Conservation (phyloP, 2,888 invertebrate genomes). For the Andricus curvator region DNA sequence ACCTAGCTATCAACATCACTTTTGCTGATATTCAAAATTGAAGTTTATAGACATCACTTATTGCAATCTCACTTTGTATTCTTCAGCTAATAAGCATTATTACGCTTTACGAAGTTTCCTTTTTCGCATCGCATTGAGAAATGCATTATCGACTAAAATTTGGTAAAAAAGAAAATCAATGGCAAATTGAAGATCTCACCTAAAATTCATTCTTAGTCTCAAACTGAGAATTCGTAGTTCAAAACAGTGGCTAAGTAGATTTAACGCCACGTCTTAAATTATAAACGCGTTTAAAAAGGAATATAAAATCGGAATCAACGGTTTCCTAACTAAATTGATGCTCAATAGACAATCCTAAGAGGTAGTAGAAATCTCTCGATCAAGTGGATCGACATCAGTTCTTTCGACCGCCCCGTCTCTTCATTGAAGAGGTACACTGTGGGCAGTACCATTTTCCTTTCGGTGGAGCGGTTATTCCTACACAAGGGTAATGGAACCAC, state of each 20-base stretch:
- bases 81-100: background rate
- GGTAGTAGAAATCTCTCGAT: constrained; percentile 68
- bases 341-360: constrained; percentile 72
- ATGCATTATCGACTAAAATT: constrained; percentile 42
- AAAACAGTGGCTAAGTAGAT: constrained; percentile 25
- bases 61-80: constrained; percentile 30
- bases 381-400: constrained; percentile 80
- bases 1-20: constrained; percentile 17
- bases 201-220: constrained; percentile 42
- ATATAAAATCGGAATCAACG: constrained; percentile 61
- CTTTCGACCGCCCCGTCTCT: constrained; percentile 89
- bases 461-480: constrained; percentile 96
- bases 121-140: constrained; percentile 30
- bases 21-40: constrained; percentile 3
- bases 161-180: constrained; percentile 46
- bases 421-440: constrained; percentile 93
- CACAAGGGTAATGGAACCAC: constrained; percentile 99
- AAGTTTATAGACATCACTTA: constrained; percentile 8
- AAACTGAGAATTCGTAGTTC: background rate
- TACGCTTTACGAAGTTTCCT: background rate
- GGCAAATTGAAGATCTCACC: constrained; percentile 45
- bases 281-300: constrained; percentile 66
- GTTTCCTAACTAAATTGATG: constrained; percentile 66
- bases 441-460: constrained; percentile 99
- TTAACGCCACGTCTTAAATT: constrained; percentile 56